These are phyloP conservation scores for Oryzias dopingdopingensis DNA, from an alignment of 2,797 vertebrate species.

Conservation along the genomic window DNA sequence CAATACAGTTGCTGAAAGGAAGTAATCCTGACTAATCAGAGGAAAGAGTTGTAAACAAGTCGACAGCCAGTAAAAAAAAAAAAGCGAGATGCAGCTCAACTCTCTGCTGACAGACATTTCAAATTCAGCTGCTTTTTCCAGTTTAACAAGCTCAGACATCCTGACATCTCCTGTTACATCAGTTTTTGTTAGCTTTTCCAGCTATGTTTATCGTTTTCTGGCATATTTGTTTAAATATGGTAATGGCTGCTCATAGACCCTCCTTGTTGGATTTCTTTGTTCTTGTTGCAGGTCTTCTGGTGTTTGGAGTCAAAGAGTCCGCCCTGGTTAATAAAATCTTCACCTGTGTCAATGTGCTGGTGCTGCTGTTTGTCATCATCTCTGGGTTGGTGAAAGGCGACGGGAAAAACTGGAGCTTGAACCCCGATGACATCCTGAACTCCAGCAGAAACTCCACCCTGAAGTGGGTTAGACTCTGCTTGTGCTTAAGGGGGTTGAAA, in stretches of 20 bases:
- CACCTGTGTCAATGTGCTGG: conserved; percentile 91
- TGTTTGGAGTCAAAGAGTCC: conserved; percentile 93
- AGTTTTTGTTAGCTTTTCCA: not conserved
- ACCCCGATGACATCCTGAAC: conserved; percentile 76
- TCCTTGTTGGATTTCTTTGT: not conserved
- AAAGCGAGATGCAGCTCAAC: no score
- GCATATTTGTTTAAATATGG: not conserved
- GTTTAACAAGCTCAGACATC: no score
- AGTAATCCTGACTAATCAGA: no score
- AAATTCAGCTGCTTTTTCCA: no score
- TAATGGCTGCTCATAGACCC: no score
- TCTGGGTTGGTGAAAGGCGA: conserved; percentile 90
- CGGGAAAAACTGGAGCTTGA: conserved; percentile 86
- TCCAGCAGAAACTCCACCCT: conserved; percentile 21
- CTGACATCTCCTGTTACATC: no score
- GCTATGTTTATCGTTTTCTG: not conserved
- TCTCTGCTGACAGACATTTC: no score
- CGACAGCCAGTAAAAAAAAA: no score
- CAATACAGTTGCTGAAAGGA: no score
- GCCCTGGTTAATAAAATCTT: conserved; percentile 95
- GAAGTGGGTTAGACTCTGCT: conserved; percentile 77
- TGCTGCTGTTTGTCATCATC: conserved; percentile 89
- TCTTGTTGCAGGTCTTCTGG: conserved; percentile 81
- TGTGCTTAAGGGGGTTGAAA: no score
- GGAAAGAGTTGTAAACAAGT: no score